Evolutionary conservation across 1,140 invertebrate species (phyloP).

Genomic region (Palaemon carinicauda): DNA sequence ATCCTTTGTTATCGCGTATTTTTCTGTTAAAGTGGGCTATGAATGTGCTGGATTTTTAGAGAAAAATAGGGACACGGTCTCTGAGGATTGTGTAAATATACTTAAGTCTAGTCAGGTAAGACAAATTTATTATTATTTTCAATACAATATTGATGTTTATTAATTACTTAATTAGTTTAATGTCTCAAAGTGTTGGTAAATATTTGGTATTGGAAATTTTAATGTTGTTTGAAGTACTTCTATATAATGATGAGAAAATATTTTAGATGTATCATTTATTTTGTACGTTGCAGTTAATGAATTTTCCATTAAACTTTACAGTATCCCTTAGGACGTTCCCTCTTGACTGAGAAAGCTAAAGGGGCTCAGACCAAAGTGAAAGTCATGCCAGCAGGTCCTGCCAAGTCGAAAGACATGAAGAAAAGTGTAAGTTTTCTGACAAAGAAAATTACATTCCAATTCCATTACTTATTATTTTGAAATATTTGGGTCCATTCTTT

Average conservation of each 20-base stretch:
- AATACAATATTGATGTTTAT: not conserved
- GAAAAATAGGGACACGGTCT: constrained; percentile 96
- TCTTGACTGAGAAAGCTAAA: constrained; percentile 36
- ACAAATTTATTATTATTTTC: not conserved
- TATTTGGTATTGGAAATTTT: too few species aligned
- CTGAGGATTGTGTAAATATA: constrained; percentile 88
- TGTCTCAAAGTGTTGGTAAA: not conserved
- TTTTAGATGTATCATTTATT: too few species aligned
- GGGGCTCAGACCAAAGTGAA: constrained; percentile 35
- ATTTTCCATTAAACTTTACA: not conserved
- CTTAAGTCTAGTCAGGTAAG: constrained; percentile 68
- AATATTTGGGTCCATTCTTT: not conserved
- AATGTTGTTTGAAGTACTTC: too few species aligned
- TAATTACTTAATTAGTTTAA: not conserved
- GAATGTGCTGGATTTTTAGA: constrained; percentile 92
- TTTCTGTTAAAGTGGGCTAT: constrained; percentile 85
- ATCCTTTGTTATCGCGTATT: constrained; percentile 78
- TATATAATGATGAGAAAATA: too few species aligned
- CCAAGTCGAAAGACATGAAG: constrained; percentile 43
- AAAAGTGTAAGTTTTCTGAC: constrained; percentile 33
- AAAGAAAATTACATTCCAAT: not conserved
- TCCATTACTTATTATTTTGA: not conserved
- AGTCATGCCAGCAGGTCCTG: constrained; percentile 19
- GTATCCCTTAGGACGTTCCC: constrained; percentile 28
- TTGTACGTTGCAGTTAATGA: not conserved